A percentile compares a stretch with the other conserved stretches of the same genome.
These are phyloP conservation scores for Drosophila percnosoma DNA, from an alignment of 2,888 invertebrate species.

Conservation along the genomic window DNA sequence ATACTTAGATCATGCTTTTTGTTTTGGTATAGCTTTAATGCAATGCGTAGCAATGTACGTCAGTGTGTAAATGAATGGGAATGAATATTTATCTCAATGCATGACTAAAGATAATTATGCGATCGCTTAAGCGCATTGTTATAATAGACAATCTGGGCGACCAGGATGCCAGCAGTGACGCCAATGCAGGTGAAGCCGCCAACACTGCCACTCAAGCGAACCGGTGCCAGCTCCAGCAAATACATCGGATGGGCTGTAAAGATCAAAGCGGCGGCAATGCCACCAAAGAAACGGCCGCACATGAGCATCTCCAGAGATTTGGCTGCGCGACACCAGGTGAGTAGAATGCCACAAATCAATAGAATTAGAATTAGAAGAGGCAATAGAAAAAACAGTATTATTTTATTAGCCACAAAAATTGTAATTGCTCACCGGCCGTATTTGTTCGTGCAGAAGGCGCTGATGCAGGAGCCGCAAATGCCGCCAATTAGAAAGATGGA, in stretches of 20 bases:
- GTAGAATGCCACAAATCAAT: conserved; percentile 88
- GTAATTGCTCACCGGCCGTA: conserved; percentile 87
- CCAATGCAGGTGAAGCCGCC: conserved; percentile 91
- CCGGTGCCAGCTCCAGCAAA: conserved; percentile 93
- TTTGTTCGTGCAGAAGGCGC: conserved; percentile 90
- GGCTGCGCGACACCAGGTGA: conserved; percentile 88
- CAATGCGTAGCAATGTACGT: conserved; percentile 9
- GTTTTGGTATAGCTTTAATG: conserved; percentile 7
- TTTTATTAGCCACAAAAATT: neutral
- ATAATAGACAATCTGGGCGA: conserved; percentile 68
- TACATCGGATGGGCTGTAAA: conserved; percentile 96
- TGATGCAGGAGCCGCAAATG: conserved; percentile 92
- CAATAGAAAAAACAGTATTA: neutral
- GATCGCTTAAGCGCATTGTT: neutral
- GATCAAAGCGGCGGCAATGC: conserved; percentile 91
- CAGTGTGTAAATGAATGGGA: conserved; percentile 2
- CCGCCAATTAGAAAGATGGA: conserved; percentile 96
- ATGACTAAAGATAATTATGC: neutral
- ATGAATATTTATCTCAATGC: conserved; percentile 13
- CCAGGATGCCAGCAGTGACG: conserved; percentile 80
- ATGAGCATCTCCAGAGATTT: conserved; percentile 92
- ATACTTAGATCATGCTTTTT: conserved; percentile 14
- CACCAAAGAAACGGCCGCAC: conserved; percentile 91
- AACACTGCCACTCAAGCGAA: conserved; percentile 90
- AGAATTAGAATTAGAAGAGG: conserved; percentile 86